Percentiles rank a stretch among this genome's conserved stretches.
phyloP scores from a whole-genome alignment of 2,888 invertebrate genomes.

The Drosophila nr. perissopoda region DNA sequence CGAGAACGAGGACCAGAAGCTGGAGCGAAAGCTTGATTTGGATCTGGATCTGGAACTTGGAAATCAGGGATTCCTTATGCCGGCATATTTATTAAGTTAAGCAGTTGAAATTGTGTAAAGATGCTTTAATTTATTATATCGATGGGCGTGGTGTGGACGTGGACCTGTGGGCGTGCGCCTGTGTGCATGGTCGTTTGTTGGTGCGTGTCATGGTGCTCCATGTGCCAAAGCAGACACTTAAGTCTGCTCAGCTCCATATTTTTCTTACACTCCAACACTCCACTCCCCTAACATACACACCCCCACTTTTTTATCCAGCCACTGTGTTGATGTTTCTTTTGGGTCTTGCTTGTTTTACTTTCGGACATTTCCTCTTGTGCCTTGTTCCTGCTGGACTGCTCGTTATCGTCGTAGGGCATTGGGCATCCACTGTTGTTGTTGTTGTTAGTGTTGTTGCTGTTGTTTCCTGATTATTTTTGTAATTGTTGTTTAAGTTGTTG shows the following conservation, averaged over 20 bases:
- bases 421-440: conserved; percentile 29
- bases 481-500: conserved; percentile 79
- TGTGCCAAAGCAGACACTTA: conserved; percentile 59
- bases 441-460: conserved; percentile 27
- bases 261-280: conserved; percentile 7
- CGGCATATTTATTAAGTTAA: conserved; percentile 77
- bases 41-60: background rate
- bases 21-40: conserved; percentile 3
- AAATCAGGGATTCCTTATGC: conserved; percentile 11
- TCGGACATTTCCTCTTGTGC: conserved; percentile 65
- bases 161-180: conserved; percentile 2
- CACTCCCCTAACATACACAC: background rate
- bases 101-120: conserved; percentile 68
- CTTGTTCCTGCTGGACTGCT: conserved; percentile 40
- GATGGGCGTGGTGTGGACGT: conserved; percentile 8
- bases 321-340: conserved; percentile 9
- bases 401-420: conserved; percentile 41
- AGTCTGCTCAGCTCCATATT: conserved; percentile 33
- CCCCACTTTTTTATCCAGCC: background rate
- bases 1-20: background rate
- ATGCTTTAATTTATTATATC: conserved; percentile 71
- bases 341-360: conserved; percentile 49
- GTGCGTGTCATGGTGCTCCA: conserved; percentile 46
- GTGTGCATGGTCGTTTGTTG: conserved; percentile 55
- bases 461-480: conserved; percentile 71